Evolutionary conservation across 1,140 invertebrate genomes (phyloP).

Genomic region (Bursaphelenchus mucronatus): DNA sequence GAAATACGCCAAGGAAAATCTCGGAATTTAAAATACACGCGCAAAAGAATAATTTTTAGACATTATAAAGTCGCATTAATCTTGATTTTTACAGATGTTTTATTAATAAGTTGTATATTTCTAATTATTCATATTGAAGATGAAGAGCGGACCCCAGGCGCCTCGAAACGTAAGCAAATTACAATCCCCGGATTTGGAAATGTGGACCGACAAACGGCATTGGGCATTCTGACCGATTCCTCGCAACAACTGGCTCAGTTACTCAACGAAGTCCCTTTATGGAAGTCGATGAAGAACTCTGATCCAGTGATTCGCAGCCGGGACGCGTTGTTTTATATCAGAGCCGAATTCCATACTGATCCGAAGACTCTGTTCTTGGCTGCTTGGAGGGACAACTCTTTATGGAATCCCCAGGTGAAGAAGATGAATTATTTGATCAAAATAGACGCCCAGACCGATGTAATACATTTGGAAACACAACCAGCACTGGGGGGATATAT

Average conservation of each 20-base stretch:
- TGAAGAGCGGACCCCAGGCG: conserved; percentile 1
- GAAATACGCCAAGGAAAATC: no score
- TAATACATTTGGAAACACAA: conserved; percentile 14
- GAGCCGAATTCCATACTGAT: conserved; percentile 6
- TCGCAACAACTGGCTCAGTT: not conserved
- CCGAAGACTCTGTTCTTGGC: conserved; percentile 21
- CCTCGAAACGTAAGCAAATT: not conserved
- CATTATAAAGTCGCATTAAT: no score
- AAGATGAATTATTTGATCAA: conserved; percentile 14
- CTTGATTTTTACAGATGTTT: not conserved
- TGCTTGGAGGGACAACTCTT: conserved; percentile 17
- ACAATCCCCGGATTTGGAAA: conserved; percentile 6
- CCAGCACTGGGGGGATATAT: conserved; percentile 23
- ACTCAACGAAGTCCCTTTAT: not conserved
- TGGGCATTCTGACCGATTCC: not conserved
- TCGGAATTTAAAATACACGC: no score
- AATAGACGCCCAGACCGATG: conserved; percentile 19
- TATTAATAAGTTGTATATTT: not conserved
- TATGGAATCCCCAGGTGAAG: conserved; percentile 23
- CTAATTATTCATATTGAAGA: not conserved
- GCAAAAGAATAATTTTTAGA: no score
- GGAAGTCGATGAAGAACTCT: conserved; percentile 6
- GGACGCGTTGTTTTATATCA: not conserved
- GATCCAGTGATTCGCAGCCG: conserved; percentile 13
- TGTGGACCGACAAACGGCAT: conserved; percentile 6